phyloP scores from a whole-genome alignment of 2,113 vertebrate genomes.

The Sterrhoptilus dennistouni region DNA sequence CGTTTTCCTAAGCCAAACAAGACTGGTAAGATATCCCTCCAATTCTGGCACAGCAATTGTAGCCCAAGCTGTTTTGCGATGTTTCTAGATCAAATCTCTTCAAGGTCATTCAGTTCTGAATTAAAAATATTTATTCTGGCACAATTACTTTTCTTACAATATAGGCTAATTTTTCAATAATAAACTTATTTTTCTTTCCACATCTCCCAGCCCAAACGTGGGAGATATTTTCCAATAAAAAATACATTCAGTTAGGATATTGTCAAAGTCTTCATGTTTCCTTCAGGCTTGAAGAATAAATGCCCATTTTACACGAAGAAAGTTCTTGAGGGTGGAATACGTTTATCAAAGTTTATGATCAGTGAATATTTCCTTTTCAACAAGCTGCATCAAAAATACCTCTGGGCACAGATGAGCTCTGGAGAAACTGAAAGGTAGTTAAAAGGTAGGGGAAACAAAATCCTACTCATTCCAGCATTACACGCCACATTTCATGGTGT shows the following conservation, averaged over 20 bases:
- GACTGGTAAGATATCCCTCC: background rate
- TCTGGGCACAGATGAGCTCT: background rate
- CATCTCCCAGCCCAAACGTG: background rate
- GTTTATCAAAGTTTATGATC: background rate
- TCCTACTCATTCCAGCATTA: background rate
- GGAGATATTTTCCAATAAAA: background rate
- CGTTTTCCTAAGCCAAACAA: background rate
- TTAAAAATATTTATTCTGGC: background rate
- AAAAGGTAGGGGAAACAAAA: background rate
- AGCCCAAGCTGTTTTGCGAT: background rate
- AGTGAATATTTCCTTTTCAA: background rate
- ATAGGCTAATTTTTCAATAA: background rate
- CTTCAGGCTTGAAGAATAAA: background rate
- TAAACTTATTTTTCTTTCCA: background rate
- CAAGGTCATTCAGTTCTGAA: background rate
- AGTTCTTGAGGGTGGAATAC: background rate
- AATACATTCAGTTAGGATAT: background rate
- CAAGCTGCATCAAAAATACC: background rate
- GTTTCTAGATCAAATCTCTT: background rate
- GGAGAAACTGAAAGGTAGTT: background rate
- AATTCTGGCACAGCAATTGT: background rate
- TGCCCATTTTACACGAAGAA: background rate
- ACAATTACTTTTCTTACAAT: background rate
- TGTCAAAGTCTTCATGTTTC: background rate
- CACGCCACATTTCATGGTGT: background rate